Conservation (phyloP, 1,140 invertebrate genomes). For the Branchinecta lindahli region DNA sequence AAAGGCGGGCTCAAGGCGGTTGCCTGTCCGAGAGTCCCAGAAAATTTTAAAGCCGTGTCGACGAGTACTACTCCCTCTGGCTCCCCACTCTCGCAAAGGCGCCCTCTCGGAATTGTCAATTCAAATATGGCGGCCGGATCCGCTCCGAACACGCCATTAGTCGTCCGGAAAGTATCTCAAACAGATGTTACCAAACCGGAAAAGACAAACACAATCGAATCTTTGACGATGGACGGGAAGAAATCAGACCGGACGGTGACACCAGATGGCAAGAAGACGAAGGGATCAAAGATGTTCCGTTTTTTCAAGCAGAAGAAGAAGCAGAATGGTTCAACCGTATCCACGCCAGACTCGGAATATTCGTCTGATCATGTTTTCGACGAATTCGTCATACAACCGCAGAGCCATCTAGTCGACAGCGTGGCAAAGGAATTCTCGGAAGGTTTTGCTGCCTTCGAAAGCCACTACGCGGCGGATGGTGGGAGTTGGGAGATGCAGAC, state of each 20-base stretch:
- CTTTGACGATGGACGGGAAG: too few relatives aligned
- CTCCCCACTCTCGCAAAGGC: neutral
- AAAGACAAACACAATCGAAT: neutral
- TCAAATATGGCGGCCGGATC: neutral
- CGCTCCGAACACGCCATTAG: neutral
- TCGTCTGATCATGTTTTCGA: neutral
- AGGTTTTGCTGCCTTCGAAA: neutral
- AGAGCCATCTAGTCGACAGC: neutral
- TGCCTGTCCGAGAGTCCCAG: neutral
- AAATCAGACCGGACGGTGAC: neutral
- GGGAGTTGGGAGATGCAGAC: neutral
- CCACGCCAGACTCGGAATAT: neutral
- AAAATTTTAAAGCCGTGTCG: neutral
- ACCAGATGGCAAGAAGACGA: neutral
- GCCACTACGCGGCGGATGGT: neutral
- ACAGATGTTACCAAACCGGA: neutral
- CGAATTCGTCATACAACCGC: neutral
- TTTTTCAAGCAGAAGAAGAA: neutral
- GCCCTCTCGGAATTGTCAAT: neutral
- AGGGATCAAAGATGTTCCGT: neutral
- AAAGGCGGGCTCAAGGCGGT: neutral
- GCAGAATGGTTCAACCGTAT: neutral
- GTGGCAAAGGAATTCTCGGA: neutral
- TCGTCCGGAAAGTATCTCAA: neutral
- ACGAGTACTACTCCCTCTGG: neutral